Evolutionary conservation across 2,113 vertebrate genomes (phyloP), one percentile per base, ranked within the genome.

Genomic region (Mormoops blainvillei): DNA sequence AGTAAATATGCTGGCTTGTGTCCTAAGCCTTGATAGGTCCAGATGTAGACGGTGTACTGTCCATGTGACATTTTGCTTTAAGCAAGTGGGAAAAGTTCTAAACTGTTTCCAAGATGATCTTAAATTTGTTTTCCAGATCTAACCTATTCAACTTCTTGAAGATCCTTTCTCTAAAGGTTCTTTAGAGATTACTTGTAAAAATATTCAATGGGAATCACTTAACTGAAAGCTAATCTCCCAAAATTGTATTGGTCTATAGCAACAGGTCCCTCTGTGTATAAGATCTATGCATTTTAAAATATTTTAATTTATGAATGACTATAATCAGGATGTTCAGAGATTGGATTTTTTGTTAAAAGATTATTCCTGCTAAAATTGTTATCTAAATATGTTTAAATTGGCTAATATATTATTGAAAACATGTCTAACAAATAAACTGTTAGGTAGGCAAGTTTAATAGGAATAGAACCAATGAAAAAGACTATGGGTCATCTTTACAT

Each of bases 311-410:
- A 67, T 90, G n/a, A 8, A 70, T 76, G 4, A 65, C 20, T 88
- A 13, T 7, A 82, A 38, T 38, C 52, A 95, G 18, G 19, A 68
- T 78, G 71, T 45, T 80, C 41, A 92, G 63, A 95, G 33, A 90
- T 78, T 14, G 2, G 2, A 54, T 52, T 56, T 92, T 84, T 65
- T 80, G 22, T 86, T 71, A 43, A 73, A 95, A 82, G 5, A n/a
- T 45, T 94, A 20, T 86, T 93, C 90, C 43, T 96, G 33, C 13
- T 91, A 92, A 95, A 87, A 67, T 33, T 54, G 20, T 74, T 87
- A 76, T 24, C 6, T 89, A 83, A 81, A 83, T 83, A 36, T 84
- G 31, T 13, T 94, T 56, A 82, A 80, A 82, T 45, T 78, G 36
- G 31, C 33, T 88, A 96, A 58, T 4, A 68, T 0, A n/a, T 73